Evolutionary conservation across 2,113 vertebrate species (phyloP), one percentile per base, ranked within the genome.

Genomic region (Alouatta palliata): DNA sequence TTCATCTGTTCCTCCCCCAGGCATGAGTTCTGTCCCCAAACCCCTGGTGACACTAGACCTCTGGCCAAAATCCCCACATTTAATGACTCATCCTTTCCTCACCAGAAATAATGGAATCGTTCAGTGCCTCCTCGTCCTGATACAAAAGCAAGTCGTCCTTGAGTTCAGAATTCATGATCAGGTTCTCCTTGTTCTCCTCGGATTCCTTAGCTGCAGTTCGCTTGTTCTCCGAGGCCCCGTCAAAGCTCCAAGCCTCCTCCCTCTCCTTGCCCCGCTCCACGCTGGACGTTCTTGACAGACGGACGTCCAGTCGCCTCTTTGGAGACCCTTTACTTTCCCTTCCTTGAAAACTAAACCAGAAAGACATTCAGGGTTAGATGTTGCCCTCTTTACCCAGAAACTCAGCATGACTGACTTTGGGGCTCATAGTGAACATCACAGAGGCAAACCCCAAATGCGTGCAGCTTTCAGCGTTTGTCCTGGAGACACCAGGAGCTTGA

Each of bases 121-220:
- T 99, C 98, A 99, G 99, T 93, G 98, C 99, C 96, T 99, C 99
- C 93, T 99, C 99, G 40, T 99, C 99, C 95, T 99, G 99, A 90
- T 99, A 99, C 87, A 99, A 97, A 71, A 98, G 98, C 96, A 98
- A 84, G 94, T 99, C 98, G 0, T 99, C 99, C 17, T 97, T 99
- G 98, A 99, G 98, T 90, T 99, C 99, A 0, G 99, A 98, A 35
- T 98, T 99, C 98, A 99, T 97, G 20, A 99, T 98, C 98, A 99
- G 95, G 98, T 99, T 99, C 98, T 99, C 99, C 98, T 99, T 99
- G 98, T 99, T 99, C 98, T 99, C 99, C 47, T 99, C 99, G 0
- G 98, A 99, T 93, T 99, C 99, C 88, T 99, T 99, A 47, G 96
- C 95, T 0, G 96, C 98, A 3, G 98, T 93, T 95, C 98, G 27